A percentile compares a stretch with the other conserved stretches of the same genome.
These are phyloP conservation scores for Entomyzon cyanotis DNA, from an alignment of 2,113 vertebrate species.

Conservation along the genomic window DNA sequence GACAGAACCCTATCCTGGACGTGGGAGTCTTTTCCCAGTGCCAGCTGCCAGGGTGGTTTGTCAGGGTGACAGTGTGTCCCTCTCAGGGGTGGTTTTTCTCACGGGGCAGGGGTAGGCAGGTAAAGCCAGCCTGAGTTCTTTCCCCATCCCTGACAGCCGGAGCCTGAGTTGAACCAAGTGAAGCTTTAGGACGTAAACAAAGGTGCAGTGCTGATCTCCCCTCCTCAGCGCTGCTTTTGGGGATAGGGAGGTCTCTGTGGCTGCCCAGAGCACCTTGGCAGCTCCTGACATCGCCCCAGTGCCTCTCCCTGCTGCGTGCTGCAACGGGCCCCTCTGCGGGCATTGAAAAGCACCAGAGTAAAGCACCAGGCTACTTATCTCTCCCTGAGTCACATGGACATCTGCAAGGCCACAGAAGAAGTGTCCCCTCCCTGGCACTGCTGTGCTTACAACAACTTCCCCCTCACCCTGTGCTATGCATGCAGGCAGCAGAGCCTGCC, in stretches of 20 bases:
- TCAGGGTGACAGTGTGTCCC: background rate
- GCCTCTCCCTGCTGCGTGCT: background rate
- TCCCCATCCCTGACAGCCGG: background rate
- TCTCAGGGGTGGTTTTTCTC: background rate
- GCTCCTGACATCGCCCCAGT: accelerated
- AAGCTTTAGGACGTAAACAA: background rate
- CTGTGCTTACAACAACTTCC: background rate
- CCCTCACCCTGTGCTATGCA: background rate
- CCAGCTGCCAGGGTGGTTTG: background rate
- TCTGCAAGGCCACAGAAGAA: background rate
- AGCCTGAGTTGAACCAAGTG: background rate
- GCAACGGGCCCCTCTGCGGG: accelerated
- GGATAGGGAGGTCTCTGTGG: background rate
- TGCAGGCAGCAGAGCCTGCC: background rate
- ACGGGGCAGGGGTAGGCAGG: background rate
- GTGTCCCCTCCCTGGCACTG: background rate
- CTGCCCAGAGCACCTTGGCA: background rate
- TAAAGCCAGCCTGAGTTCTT: background rate
- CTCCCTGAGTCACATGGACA: background rate
- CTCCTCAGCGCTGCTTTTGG: background rate
- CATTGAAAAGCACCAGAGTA: background rate
- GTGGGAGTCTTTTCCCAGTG: background rate
- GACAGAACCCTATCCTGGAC: background rate
- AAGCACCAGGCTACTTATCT: background rate
- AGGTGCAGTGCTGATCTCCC: background rate